Conservation (phyloP, 2,888 invertebrate genomes). For the Isotomurus palustris region DNA sequence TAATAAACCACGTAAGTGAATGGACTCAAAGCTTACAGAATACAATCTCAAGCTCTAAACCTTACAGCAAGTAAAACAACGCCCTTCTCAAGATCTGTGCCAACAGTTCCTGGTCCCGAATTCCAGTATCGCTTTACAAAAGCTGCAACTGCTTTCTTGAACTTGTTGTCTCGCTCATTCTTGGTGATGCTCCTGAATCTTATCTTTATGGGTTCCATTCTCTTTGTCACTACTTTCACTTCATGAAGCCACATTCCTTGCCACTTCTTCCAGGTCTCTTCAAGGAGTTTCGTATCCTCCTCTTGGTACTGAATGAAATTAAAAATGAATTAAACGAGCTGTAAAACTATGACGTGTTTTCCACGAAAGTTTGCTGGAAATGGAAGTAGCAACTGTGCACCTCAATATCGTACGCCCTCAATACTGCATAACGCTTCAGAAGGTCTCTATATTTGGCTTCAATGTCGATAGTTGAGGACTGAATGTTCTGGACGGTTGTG, state of each 20-base stretch:
- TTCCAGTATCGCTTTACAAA: slow-evolving; percentile 69
- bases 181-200: slow-evolving; percentile 78
- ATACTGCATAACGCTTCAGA: slow-evolving; percentile 71
- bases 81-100: slow-evolving; percentile 70
- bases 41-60: neutral
- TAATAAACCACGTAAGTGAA: slow-evolving; percentile 10
- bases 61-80: slow-evolving; percentile 62
- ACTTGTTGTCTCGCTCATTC: slow-evolving; percentile 67
- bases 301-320: slow-evolving; percentile 51
- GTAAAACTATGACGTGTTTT: too few relatives aligned
- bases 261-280: slow-evolving; percentile 53
- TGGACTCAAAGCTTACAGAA: neutral
- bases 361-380: neutral
- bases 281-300: slow-evolving; percentile 58
- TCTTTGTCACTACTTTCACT: slow-evolving; percentile 51
- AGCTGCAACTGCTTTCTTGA: slow-evolving; percentile 57
- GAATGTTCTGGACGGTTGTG: slow-evolving; percentile 72
- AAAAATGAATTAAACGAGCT: too few relatives aligned
- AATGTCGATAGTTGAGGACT: slow-evolving; percentile 68
- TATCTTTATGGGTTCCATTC: slow-evolving; percentile 66
- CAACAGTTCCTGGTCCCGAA: slow-evolving; percentile 76
- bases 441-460: slow-evolving; percentile 68
- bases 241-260: slow-evolving; percentile 42
- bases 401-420: slow-evolving; percentile 65
- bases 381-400: slow-evolving; percentile 50